Base-by-base conservation (phyloP, 2,888 invertebrate species). In the Opisthograptis luteolata region DNA sequence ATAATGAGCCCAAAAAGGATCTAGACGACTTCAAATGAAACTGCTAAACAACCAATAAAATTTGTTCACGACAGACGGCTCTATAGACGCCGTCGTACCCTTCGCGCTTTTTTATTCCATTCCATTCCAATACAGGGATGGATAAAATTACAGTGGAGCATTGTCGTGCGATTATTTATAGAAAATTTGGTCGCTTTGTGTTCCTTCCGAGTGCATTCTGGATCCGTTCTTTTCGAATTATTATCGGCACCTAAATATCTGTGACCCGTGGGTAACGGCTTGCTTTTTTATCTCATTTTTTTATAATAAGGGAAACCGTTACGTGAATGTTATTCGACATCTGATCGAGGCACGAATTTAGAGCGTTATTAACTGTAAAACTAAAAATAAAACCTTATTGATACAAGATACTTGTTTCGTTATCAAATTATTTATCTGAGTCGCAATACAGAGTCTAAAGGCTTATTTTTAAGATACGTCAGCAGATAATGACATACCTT, bases 111-210 rank as follows among this genome's bases (percentile, higher is more conserved):
- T 87, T 89, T 86, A 84, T 79, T 79, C 71, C 78, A 85, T 79
- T 79, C 71, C 78, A 85, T 87, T 84, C 84, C 84, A 79, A 86
- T 83, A 83, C 75, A 82, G 81, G 85, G 85, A 81, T 81, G 86
- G 85, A 87, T 87, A 83, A 87, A 87, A 86, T 87, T 87, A 87
- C 88, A 73, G 68, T 68, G 69, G 70, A 67, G 78, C 77, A 85
- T 88, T 88, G 88, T 89, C 73, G 81, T 74, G 74, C 84, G 87
- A 87, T 87, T 88, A 89, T 88, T 89, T 88, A 87, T 89, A 88
- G 86, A 88, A 86, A 87, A 87, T 85, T 88, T 83, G 78, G 82
- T 70, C 74, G 77, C 84, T 86, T 89, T 88, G 87, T 88, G 77
- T 73, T 72, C 77, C 77, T 81, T 82, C 80, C 77, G 81, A 82